Base-by-base conservation (phyloP, 2,888 invertebrate species). In the Tethea ocularis region DNA sequence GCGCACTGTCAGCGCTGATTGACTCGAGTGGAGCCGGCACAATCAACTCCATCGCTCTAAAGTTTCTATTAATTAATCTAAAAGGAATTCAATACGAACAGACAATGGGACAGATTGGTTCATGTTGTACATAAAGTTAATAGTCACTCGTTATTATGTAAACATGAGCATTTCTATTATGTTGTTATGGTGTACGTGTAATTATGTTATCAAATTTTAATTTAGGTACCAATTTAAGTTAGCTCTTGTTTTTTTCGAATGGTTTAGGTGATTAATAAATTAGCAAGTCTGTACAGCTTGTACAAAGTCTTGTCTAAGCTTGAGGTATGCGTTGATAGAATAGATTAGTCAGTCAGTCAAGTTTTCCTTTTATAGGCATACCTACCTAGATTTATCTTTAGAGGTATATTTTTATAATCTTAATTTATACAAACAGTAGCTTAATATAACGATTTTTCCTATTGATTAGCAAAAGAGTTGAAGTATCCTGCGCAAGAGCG, bases 31-130 rank as follows among this genome's bases (percentile, higher is more conserved):
- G 73, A 69, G 68, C 56, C 70, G 62, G 59, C 57, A 71, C 38
- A 38, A 38, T 38, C 38, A 38, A 38, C 11, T 15, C 36, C 36
- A n/a, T 13, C 13, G 69, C 77, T 76, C 78, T 79, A 76, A 79
- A 77, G 77, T 77, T 74, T 76, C 71, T 72, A 77, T 80, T 81
- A 80, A 80, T 80, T 79, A 78, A 69, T 72, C 68, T 66, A 67
- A 20, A 61, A 65, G 82, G 72, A 78, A 80, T 77, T 77, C 63
- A 75, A 79, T 80, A 76, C 69, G 71, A 65, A 67, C 69, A 20
- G 46, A 46, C 46, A 46, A 46, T 73, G 65, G 59, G 60, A 57
- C 56, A 55, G 71, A 46, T 46, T 20, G 46, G 46, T 46, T 20
- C 46, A 7, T 38, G 38, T 38, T 38, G 38, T 38, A 38, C 38